Evolutionary conservation across 2,888 invertebrate genomes (phyloP).

Genomic region (Acheta domesticus): DNA sequence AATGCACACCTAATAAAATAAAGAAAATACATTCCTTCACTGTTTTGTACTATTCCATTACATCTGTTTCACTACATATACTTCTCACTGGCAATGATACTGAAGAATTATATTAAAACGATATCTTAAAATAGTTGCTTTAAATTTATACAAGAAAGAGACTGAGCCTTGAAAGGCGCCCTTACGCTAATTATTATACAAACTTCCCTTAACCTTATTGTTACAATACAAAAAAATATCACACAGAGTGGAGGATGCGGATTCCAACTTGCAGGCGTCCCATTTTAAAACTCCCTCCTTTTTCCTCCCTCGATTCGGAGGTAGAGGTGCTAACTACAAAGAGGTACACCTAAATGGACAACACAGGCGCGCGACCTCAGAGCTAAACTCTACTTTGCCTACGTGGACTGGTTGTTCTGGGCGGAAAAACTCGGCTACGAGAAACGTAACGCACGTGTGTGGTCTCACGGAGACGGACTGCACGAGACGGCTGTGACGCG

Average conservation of each 20-base stretch:
- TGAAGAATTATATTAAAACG: constrained; percentile 18
- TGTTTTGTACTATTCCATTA: constrained; percentile 29
- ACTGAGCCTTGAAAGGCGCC: background rate
- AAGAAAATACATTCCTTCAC: constrained; percentile 28
- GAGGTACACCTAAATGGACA: background rate
- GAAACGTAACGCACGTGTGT: background rate
- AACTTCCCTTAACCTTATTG: constrained; percentile 11
- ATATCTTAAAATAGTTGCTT: constrained; percentile 18
- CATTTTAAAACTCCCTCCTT: background rate
- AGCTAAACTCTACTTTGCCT: background rate
- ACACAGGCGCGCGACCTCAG: background rate
- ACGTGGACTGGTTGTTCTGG: background rate
- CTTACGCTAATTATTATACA: constrained; percentile 10
- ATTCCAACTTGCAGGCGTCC: background rate
- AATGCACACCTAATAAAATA: constrained; percentile 28
- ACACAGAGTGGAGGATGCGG: constrained; percentile 3
- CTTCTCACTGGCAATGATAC: constrained; percentile 18
- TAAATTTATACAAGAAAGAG: constrained; percentile 18
- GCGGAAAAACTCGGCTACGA: background rate
- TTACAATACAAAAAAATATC: constrained; percentile 18
- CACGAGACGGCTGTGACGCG: no score
- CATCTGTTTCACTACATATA: constrained; percentile 21
- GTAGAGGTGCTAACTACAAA: background rate
- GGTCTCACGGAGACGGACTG: background rate
- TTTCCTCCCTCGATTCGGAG: background rate